A percentile compares a stretch with the other conserved stretches of the same genome.
Conservation (phyloP, 2,113 vertebrate genomes). For the Paradisaea rubra region DNA sequence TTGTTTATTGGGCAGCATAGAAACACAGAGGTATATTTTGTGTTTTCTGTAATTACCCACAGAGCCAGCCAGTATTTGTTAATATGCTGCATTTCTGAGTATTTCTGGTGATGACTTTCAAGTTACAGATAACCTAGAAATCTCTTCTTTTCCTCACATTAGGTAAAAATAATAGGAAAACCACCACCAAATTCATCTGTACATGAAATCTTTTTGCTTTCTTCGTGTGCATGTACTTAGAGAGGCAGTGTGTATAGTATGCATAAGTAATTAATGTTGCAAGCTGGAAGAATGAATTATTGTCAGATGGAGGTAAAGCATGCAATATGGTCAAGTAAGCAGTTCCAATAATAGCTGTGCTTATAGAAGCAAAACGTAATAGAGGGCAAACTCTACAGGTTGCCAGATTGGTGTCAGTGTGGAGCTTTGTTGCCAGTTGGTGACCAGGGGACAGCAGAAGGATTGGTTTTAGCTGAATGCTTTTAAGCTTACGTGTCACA, state of each 20-base stretch:
- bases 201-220: neutral
- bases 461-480: constrained; percentile 18
- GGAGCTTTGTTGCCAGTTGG: constrained; percentile 30
- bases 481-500: neutral
- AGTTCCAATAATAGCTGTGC: constrained; percentile 31
- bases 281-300: constrained; percentile 30
- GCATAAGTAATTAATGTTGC: constrained; percentile 9
- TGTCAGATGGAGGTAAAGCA: constrained; percentile 25
- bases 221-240: neutral
- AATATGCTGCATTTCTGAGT: neutral
- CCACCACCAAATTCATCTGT: neutral
- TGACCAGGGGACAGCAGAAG: constrained; percentile 28
- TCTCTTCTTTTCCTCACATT: neutral
- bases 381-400: constrained; percentile 24
- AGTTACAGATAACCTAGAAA: neutral
- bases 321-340: constrained; percentile 31
- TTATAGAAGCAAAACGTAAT: constrained; percentile 29
- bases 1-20: neutral
- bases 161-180: neutral
- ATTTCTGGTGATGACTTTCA: neutral
- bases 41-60: neutral
- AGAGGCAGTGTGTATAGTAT: neutral
- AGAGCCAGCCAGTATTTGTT: neutral
- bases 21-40: neutral
- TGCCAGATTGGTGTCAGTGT: neutral